Base-by-base conservation (phyloP, 2,797 vertebrate genomes). In the Staurois parvus region DNA sequence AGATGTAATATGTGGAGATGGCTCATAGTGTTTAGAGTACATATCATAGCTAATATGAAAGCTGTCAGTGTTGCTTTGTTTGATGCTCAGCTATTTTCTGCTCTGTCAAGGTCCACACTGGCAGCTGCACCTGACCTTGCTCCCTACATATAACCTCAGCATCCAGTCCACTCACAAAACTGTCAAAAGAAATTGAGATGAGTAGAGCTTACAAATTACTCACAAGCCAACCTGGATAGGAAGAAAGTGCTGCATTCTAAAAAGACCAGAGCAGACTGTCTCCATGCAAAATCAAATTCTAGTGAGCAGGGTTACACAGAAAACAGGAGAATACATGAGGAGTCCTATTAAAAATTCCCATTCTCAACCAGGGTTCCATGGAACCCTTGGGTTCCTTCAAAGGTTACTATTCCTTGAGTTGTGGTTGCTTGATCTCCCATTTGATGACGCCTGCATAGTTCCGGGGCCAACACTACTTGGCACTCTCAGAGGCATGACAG, bases 111-210 rank as follows among this genome's bases (percentile, higher is more conserved):
- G 79, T 28, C 62, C 67, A 34, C 67, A 67, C 73, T 34, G 73
- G 40, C 73, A 77, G 72, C 52, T 21, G 19, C 28, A 66, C 19
- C 59, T 75, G 70, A 75, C 84, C 84, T 68, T 69, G 70, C 40
- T 67, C 72, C 84, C 42, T 34, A 26, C 9, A 30, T 40, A 12
- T 73, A 45, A 78, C 70, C 84, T 75, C 17, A 29, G 70, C 78
- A n/a, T 52, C 17, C 32, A 66, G 77, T 40, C 52, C 34, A 19
- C 83, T 78, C 67, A 32, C 19, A 69, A 48, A 70, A 64, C 69
- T 66, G 76, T 85, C 70, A 79, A 32, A 34, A 48, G 52, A 62
- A 64, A 72, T 62, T 42, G 26, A 79, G 69, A 67, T 79, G 52
- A 70, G 29, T 45, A 56, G 37, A 34, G 12, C 83, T 84, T 59